Evolutionary conservation across 1,140 invertebrate species (phyloP).

Genomic region (Hylyphantes graminicola): DNA sequence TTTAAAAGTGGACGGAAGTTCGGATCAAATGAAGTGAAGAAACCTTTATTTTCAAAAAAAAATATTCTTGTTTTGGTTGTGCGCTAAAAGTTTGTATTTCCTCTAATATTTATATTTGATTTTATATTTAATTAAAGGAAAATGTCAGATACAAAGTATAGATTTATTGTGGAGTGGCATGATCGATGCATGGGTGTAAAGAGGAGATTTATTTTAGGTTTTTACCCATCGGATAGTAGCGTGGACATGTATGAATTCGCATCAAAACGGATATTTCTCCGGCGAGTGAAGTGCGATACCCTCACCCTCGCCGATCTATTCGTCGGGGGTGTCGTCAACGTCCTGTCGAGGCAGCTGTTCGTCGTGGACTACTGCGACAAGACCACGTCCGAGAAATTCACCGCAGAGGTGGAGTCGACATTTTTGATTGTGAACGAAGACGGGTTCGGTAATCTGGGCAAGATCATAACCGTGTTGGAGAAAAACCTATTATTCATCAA

Average conservation of each 20-base stretch:
- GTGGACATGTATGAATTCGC: conserved; percentile 84
- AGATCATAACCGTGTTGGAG: conserved; percentile 39
- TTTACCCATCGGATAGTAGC: conserved; percentile 78
- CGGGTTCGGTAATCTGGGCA: conserved; percentile 19
- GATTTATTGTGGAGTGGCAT: conserved; percentile 85
- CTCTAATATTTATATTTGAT: background rate
- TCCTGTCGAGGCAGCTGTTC: conserved; percentile 81
- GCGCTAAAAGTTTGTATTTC: too few relatives aligned
- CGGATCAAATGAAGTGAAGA: too few relatives aligned
- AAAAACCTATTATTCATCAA: conserved; percentile 18
- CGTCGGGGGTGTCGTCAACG: conserved; percentile 79
- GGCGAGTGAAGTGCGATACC: conserved; percentile 77
- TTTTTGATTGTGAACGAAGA: conserved; percentile 35
- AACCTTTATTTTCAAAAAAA: too few relatives aligned
- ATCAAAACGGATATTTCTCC: conserved; percentile 79
- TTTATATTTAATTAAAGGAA: too few relatives aligned
- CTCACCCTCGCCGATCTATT: conserved; percentile 78
- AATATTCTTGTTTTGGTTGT: too few relatives aligned
- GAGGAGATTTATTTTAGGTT: conserved; percentile 80
- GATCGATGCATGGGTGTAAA: conserved; percentile 79
- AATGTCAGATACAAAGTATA: conserved; percentile 45
- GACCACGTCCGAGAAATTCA: conserved; percentile 52
- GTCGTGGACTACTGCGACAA: conserved; percentile 82
- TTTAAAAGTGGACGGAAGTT: too few relatives aligned
- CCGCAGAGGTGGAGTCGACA: conserved; percentile 23